Conservation (phyloP, 2,888 invertebrate species). For the Phytoseiulus persimilis region DNA sequence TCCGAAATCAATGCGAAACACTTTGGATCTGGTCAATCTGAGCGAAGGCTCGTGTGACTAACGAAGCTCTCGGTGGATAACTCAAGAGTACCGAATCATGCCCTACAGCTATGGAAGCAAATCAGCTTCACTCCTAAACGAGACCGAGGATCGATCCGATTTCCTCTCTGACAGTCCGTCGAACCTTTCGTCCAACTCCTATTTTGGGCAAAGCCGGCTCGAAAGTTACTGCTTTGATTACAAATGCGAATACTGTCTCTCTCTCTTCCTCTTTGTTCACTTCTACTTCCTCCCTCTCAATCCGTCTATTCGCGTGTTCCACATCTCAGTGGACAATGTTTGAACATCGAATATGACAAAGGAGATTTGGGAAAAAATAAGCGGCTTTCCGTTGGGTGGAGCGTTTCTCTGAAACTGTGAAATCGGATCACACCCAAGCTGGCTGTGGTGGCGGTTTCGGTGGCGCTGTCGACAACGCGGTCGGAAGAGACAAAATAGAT, state of each 20-base stretch:
- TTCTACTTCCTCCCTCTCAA: background rate
- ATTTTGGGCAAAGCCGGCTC: background rate
- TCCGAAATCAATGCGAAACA: too few relatives aligned
- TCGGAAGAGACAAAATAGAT: slow-evolving; percentile 5
- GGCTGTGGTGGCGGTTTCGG: background rate
- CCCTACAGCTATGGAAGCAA: background rate
- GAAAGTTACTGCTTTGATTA: background rate
- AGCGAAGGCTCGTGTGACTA: too few relatives aligned
- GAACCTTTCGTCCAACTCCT: background rate
- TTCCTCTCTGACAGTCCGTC: background rate
- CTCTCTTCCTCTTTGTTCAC: background rate
- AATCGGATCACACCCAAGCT: background rate
- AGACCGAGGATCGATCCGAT: background rate
- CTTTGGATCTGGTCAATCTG: too few relatives aligned
- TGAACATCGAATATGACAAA: background rate
- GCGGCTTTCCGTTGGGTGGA: background rate
- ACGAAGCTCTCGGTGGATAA: too few relatives aligned
- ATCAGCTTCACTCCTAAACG: background rate
- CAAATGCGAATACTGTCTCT: background rate
- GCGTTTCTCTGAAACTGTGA: background rate
- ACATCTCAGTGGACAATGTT: background rate
- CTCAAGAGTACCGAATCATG: background rate
- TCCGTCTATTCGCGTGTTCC: background rate
- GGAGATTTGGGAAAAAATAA: background rate
- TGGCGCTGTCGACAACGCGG: background rate